Conservation (phyloP, 2,797 vertebrate genomes). For the Gobio occitaniae region DNA sequence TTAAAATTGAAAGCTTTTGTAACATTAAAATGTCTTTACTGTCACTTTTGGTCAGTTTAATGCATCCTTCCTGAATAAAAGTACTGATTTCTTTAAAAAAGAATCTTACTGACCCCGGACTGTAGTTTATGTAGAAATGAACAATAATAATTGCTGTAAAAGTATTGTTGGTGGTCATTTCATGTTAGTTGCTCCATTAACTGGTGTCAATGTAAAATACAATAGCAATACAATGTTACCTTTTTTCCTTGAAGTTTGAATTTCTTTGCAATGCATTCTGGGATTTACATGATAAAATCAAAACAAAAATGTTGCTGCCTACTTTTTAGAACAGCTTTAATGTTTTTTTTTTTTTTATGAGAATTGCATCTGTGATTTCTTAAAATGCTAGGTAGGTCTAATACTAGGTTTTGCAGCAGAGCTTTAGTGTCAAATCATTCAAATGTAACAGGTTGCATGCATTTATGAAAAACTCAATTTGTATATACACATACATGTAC, state of each 20-base stretch:
- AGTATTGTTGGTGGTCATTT: not conserved
- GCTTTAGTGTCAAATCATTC: constrained; percentile 1
- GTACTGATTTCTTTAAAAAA: not conserved
- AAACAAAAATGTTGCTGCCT: not conserved
- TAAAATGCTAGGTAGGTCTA: not conserved
- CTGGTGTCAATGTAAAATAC: not conserved
- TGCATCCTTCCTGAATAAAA: not conserved
- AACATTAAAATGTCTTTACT: not conserved
- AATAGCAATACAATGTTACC: not conserved
- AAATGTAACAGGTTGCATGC: not conserved
- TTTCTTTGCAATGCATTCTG: not conserved
- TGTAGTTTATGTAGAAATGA: not conserved
- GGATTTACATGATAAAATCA: not conserved
- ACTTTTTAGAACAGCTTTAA: not conserved
- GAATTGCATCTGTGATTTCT: not conserved
- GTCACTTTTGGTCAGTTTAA: not conserved
- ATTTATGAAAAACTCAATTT: not conserved
- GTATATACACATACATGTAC: not conserved
- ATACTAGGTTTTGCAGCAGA: not conserved
- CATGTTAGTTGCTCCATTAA: not conserved
- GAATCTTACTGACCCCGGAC: not conserved
- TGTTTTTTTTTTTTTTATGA: not conserved
- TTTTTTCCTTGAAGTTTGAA: not conserved
- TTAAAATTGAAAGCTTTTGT: not conserved
- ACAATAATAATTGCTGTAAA: not conserved